Evolutionary conservation across 2,113 vertebrate genomes (phyloP), one percentile per base, ranked within the genome.

Genomic region (Orthonyx spaldingii): DNA sequence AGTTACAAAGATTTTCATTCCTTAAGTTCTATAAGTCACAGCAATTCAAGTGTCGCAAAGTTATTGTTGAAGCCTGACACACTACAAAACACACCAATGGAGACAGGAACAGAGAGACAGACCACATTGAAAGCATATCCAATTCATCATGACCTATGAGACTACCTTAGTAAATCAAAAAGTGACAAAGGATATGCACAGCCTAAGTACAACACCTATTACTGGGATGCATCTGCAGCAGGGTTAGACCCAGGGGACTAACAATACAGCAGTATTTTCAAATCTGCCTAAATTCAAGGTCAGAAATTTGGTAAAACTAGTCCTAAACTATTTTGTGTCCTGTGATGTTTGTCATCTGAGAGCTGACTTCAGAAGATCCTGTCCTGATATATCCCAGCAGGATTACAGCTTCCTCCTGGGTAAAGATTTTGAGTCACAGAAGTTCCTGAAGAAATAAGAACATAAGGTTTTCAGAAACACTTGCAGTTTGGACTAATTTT

Each of bases 381-480:
- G 13, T 59, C 41, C 68, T 80, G 68, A 93, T 61, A 71, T 22
- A 89, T 68, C 72, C 32, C 71, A 92, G 46, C 60, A 93, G 39
- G 33, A 49, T 92, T 39, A 35, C 77, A 66, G 63, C 42, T 96
- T 95, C 69, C 64, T 95, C 68, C 60, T 60, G 15, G 46, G 52
- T 88, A 50, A 92, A 86, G 47, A 85, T 32, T 96, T 92, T 77
- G 41, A 95, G 88, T 88, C 47, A 84, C 26, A 88, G 42, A 86
- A 92, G 85, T 71, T 92, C 72, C 60, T 92, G 83, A 79, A 93
- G 92, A 96, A 97, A 94, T 90, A 94, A 93, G 87, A 87, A 85
- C 74, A 59, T 82, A 61, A 78, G 37, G 66, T 84, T 95, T 95
- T 88, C 30, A 93, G 82, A 95, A 94, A 85, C n/a, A 87, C 55